phyloP scores from a whole-genome alignment of 2,888 invertebrate genomes.

The Tinea trinotella region DNA sequence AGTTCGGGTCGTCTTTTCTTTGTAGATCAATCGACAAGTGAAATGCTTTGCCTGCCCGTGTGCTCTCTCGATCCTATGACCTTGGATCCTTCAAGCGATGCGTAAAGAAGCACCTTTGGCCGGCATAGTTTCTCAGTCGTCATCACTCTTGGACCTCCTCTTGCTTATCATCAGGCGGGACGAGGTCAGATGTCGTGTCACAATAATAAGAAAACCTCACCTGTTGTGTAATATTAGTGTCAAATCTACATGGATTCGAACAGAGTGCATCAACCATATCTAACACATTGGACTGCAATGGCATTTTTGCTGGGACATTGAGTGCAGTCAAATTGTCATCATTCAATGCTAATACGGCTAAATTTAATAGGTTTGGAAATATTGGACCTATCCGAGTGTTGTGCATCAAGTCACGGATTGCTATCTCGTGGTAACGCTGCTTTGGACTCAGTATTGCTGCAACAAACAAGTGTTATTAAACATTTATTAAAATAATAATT shows the following conservation, averaged over 20 bases:
- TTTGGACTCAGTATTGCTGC: conserved; percentile 67
- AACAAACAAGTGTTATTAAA: not conserved
- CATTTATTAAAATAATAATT: not conserved
- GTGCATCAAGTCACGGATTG: conserved; percentile 70
- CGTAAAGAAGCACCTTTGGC: too few species aligned
- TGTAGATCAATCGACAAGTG: too few species aligned
- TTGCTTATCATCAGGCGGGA: too few species aligned
- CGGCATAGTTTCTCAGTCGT: too few species aligned
- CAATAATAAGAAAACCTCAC: too few species aligned
- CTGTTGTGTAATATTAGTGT: conserved; percentile 72
- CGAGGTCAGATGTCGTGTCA: too few species aligned
- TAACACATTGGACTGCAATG: conserved; percentile 58
- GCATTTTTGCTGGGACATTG: conserved; percentile 61
- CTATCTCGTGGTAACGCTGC: conserved; percentile 61
- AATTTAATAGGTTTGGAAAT: conserved; percentile 73
- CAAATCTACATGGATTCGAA: conserved; percentile 68
- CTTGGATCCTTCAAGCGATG: too few species aligned
- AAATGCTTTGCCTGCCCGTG: too few species aligned
- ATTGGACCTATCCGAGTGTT: conserved; percentile 73
- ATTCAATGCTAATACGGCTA: conserved; percentile 71
- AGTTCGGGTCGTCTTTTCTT: too few species aligned
- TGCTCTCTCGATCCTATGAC: too few species aligned
- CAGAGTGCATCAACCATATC: conserved; percentile 73
- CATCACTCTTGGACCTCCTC: too few species aligned
- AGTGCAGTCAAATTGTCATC: conserved; percentile 67